phyloP scores from a whole-genome alignment of 2,888 invertebrate genomes.

The Synanthedon andrenaeformis region DNA sequence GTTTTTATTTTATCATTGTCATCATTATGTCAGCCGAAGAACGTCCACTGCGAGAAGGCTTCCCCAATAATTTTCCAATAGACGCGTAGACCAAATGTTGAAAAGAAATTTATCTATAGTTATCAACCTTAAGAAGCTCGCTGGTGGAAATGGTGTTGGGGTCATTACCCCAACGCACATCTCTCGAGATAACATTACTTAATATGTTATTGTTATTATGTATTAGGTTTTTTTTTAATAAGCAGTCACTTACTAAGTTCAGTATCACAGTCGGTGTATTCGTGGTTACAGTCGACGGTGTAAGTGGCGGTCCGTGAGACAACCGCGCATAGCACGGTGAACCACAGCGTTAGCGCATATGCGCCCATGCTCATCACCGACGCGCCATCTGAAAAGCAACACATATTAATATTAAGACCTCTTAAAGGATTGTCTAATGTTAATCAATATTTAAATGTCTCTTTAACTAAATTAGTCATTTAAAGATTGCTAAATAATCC shows the following conservation, averaged over 20 bases:
- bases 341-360: slow-evolving; percentile 41
- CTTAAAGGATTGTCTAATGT: no score
- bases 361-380: slow-evolving; percentile 23
- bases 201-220: no score
- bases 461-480: no score
- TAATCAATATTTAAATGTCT: no score
- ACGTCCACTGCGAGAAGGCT: neutral
- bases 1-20: neutral
- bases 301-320: slow-evolving; percentile 30
- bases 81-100: neutral
- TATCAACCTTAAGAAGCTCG: no score
- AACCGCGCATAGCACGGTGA: slow-evolving; percentile 27
- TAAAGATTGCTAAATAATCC: no score
- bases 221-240: no score
- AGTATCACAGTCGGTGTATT: slow-evolving; percentile 58
- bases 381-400: slow-evolving; percentile 20
- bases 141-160: no score
- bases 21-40: neutral
- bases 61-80: no score
- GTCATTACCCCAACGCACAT: no score
- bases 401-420: neutral
- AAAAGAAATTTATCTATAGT: no score
- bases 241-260: slow-evolving; percentile 44
- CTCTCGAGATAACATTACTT: no score
- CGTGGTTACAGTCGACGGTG: slow-evolving; percentile 64